A percentile compares a stretch with the other conserved stretches of the same genome.
Evolutionary conservation across 37 sponge, comb jelly and placozoan genomes (phyloP).

Genomic region (Tethya wilhelma): DNA sequence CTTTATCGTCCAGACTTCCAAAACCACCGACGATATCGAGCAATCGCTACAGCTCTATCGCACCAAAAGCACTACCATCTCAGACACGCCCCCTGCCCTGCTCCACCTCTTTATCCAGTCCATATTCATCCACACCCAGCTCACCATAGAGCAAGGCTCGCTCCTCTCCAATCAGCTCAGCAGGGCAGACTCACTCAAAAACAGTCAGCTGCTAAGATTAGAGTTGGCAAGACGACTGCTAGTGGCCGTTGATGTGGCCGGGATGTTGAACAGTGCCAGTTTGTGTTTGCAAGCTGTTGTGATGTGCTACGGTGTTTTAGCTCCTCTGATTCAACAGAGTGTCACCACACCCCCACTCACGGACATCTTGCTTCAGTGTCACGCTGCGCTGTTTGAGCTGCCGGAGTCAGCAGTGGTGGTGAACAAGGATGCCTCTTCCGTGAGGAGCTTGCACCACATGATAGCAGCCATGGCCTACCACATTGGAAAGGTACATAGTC

Average conservation of each 20-base stretch:
- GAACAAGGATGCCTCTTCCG: neutral
- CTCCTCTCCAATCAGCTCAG: slow-evolving; percentile 27
- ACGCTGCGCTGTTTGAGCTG: slow-evolving; percentile 63
- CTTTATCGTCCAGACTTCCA: slow-evolving; percentile 26
- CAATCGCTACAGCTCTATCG: neutral
- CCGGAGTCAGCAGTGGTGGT: slow-evolving; percentile 44
- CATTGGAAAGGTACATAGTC: slow-evolving; percentile 58
- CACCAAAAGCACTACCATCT: neutral
- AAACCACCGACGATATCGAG: neutral
- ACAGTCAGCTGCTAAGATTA: slow-evolving; percentile 55
- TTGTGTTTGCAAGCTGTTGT: slow-evolving; percentile 80
- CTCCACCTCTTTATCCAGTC: slow-evolving; percentile 48
- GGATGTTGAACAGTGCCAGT: slow-evolving; percentile 59
- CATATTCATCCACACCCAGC: slow-evolving; percentile 54
- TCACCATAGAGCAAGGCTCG: slow-evolving; percentile 12
- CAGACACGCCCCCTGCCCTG: neutral
- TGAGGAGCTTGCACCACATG: slow-evolving; percentile 78
- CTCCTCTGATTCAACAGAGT: slow-evolving; percentile 77
- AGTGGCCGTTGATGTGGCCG: slow-evolving; percentile 73
- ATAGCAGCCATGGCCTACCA: slow-evolving; percentile 64
- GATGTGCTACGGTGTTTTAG: slow-evolving; percentile 74
- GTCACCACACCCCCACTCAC: slow-evolving; percentile 33
- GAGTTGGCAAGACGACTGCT: slow-evolving; percentile 59
- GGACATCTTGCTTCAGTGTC: slow-evolving; percentile 74
- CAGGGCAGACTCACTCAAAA: slow-evolving; percentile 1